phyloP scores from a whole-genome alignment of 2,888 invertebrate species.

The Cabera pusaria region DNA sequence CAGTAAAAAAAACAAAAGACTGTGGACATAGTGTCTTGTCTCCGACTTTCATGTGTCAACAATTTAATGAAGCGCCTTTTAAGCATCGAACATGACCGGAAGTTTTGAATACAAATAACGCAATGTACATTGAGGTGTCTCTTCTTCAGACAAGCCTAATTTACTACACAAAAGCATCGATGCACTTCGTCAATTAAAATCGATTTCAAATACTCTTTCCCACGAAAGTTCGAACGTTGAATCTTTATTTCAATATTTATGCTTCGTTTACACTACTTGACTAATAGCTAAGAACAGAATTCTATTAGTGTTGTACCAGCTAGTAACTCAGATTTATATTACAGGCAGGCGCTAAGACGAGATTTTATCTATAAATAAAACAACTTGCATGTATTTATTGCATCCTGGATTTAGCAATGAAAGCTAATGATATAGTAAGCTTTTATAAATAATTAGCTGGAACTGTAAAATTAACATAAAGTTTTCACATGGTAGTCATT shows the following conservation, averaged over 20 bases:
- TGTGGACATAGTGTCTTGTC: constrained; percentile 10
- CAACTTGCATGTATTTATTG: constrained; percentile 14
- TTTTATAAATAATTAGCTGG: constrained; percentile 7
- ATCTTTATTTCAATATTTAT: constrained; percentile 17
- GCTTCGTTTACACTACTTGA: constrained; percentile 25
- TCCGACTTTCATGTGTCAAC: constrained; percentile 15
- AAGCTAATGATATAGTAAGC: constrained; percentile 10
- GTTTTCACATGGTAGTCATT: constrained; percentile 1
- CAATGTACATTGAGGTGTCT: constrained; percentile 19
- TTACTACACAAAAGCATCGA: constrained; percentile 26
- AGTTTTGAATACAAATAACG: constrained; percentile 25
- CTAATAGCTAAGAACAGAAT: constrained; percentile 9
- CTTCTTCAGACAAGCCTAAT: constrained; percentile 21
- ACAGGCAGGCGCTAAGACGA: constrained; percentile 9
- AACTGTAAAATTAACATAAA: constrained; percentile 13
- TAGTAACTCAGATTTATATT: constrained; percentile 11
- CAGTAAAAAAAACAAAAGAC: constrained; percentile 3
- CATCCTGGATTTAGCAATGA: constrained; percentile 13
- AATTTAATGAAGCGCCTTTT: constrained; percentile 6
- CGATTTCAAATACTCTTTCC: constrained; percentile 29
- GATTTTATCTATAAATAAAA: constrained; percentile 15
- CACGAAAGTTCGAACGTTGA: constrained; percentile 25
- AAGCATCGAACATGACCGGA: constrained; percentile 18
- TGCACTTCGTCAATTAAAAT: constrained; percentile 34
- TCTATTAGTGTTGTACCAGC: background rate